Conservation (phyloP, 2,888 invertebrate species). For the Drosophila ezoana region DNA sequence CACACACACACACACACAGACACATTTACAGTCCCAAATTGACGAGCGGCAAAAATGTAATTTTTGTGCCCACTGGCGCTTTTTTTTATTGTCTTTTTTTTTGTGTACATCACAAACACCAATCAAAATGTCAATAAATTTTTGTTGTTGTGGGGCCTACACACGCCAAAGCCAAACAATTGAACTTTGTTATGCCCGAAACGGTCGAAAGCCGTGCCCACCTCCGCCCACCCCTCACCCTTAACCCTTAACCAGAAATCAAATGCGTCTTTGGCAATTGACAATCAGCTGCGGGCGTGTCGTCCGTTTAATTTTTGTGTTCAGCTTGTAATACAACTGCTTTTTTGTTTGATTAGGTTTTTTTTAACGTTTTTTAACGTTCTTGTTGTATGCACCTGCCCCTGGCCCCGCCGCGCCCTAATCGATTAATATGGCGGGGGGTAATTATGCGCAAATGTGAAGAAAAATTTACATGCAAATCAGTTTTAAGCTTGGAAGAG, state of each 20-base stretch:
- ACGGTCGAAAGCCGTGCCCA: conserved; percentile 19
- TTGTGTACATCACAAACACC: conserved; percentile 54
- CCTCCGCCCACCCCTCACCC: background rate
- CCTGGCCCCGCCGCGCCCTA: background rate
- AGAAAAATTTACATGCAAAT: conserved; percentile 68
- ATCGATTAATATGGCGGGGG: conserved; percentile 4
- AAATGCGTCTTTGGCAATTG: conserved; percentile 8
- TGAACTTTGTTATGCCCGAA: conserved; percentile 53
- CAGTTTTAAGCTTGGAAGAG: conserved; percentile 39
- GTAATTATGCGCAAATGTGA: conserved; percentile 39
- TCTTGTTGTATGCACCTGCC: background rate
- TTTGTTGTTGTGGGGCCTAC: conserved; percentile 53
- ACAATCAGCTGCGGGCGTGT: conserved; percentile 6
- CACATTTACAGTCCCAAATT: conserved; percentile 47
- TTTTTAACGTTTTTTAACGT: background rate
- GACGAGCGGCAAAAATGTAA: conserved; percentile 57
- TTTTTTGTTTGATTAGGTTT: conserved; percentile 8
- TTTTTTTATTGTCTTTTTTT: conserved; percentile 6
- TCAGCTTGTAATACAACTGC: conserved; percentile 10
- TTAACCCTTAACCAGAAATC: background rate
- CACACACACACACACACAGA: conserved; percentile 3
- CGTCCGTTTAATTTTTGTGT: background rate
- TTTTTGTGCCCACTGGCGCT: conserved; percentile 60
- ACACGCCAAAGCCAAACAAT: conserved; percentile 46
- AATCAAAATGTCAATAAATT: conserved; percentile 76